phyloP scores from a whole-genome alignment of 2,113 vertebrate genomes.

The Picathartes gymnocephalus region DNA sequence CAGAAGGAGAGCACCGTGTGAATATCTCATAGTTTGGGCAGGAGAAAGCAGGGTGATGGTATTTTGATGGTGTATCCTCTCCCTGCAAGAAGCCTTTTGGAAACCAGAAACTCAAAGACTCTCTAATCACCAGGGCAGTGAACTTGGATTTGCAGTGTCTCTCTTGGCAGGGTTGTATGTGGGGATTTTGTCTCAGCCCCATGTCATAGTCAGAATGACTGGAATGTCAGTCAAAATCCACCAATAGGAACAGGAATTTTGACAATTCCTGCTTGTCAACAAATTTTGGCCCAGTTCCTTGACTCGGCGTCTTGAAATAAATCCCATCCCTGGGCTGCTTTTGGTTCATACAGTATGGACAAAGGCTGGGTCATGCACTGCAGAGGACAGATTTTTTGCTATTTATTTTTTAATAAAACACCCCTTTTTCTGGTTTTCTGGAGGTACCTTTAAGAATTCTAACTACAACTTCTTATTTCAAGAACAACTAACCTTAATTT shows the following conservation, averaged over 20 bases:
- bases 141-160: conserved; percentile 33
- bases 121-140: background rate
- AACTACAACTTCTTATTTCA: background rate
- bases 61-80: background rate
- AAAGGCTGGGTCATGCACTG: background rate
- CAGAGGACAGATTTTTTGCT: background rate
- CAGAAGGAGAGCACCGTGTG: background rate
- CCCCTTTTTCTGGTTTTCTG: conserved; percentile 40
- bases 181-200: conserved; percentile 11
- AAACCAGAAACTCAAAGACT: conserved; percentile 42
- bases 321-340: background rate
- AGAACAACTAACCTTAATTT: background rate
- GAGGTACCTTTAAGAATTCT: background rate
- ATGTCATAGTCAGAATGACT: background rate
- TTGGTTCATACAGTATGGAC: background rate
- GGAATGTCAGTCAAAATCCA: background rate
- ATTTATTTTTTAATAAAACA: background rate
- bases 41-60: background rate
- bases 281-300: conserved; percentile 53
- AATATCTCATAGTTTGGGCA: background rate
- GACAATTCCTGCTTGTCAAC: background rate
- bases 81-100: background rate
- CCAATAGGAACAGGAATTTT: conserved; percentile 15
- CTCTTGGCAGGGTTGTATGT: conserved; percentile 21
- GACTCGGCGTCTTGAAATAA: background rate